Percentiles rank a stretch among this genome's conserved stretches.
phyloP scores from a whole-genome alignment of 2,797 vertebrate genomes.

The Cyclura pinguis region DNA sequence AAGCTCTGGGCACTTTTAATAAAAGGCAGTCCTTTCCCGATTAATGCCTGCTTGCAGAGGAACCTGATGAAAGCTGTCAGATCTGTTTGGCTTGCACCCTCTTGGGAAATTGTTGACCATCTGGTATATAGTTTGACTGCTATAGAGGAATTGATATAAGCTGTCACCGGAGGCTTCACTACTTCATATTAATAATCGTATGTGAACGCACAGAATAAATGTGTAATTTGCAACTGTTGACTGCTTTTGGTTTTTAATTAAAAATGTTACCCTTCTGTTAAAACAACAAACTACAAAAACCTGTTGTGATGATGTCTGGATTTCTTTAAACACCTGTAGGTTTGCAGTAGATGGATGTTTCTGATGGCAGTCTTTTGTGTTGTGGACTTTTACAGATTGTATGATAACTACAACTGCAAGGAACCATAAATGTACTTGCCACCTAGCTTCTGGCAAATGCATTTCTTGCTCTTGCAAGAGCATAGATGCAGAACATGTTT shows the following conservation, averaged over 20 bases:
- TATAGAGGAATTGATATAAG: background rate
- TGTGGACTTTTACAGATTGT: background rate
- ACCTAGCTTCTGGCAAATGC: background rate
- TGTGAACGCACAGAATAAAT: background rate
- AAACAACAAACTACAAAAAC: background rate
- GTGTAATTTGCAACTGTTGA: background rate
- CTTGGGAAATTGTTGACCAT: slow-evolving; percentile 44
- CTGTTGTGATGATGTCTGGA: slow-evolving; percentile 23
- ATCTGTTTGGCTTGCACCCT: slow-evolving; percentile 24
- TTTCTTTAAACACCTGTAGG: slow-evolving; percentile 50
- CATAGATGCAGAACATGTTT: background rate
- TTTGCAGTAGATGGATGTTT: background rate
- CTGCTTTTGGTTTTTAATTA: slow-evolving; percentile 30
- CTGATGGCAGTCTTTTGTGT: background rate
- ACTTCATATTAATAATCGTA: slow-evolving; percentile 27
- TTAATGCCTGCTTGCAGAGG: background rate
- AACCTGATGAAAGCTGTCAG: background rate
- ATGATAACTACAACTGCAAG: background rate
- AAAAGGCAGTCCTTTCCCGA: background rate
- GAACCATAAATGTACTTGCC: too few species aligned
- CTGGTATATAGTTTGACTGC: background rate
- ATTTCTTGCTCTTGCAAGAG: background rate
- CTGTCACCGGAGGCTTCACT: background rate
- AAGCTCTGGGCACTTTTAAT: slow-evolving; percentile 14
- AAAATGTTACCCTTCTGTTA: background rate